These are phyloP conservation scores for Cololabis saira DNA, from an alignment of 2,113 vertebrate genomes.

Conservation along the genomic window DNA sequence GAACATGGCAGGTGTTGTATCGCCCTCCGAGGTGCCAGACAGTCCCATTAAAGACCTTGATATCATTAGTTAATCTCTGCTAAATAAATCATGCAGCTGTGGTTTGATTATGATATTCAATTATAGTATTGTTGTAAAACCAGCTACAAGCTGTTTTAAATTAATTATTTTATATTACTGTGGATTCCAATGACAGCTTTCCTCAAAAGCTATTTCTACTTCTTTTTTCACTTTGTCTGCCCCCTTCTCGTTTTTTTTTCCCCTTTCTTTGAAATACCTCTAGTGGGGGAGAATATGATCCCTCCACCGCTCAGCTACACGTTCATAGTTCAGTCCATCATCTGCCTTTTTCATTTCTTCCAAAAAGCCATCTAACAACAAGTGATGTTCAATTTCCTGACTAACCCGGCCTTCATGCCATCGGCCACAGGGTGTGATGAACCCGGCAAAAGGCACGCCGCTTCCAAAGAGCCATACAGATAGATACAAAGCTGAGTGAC, in stretches of 20 bases:
- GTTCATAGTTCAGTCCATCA: slow-evolving; percentile 40
- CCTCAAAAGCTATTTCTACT: slow-evolving; percentile 1
- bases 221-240: slow-evolving; percentile 8
- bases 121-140: not conserved
- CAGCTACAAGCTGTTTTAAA: slow-evolving; percentile 15
- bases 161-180: slow-evolving; percentile 32
- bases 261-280: slow-evolving; percentile 21
- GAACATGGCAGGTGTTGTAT: slow-evolving; percentile 43
- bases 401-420: slow-evolving; percentile 19
- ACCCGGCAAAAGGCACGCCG: slow-evolving; percentile 39
- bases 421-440: slow-evolving; percentile 35
- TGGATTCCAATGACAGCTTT: slow-evolving; percentile 40
- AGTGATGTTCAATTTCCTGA: slow-evolving; percentile 60
- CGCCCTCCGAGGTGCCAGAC: slow-evolving; percentile 20
- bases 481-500: slow-evolving; percentile 53
- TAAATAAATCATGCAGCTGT: not conserved
- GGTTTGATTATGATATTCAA: not conserved
- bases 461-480: slow-evolving; percentile 56
- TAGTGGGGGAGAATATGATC: slow-evolving; percentile 33
- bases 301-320: slow-evolving; percentile 27
- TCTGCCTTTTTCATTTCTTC: slow-evolving; percentile 39
- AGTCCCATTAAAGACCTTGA: not conserved
- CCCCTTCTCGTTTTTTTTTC: not conserved
- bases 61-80: too few relatives aligned
- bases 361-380: slow-evolving; percentile 59